phyloP scores from a whole-genome alignment of 2,113 vertebrate genomes.

The Stegastes partitus region DNA sequence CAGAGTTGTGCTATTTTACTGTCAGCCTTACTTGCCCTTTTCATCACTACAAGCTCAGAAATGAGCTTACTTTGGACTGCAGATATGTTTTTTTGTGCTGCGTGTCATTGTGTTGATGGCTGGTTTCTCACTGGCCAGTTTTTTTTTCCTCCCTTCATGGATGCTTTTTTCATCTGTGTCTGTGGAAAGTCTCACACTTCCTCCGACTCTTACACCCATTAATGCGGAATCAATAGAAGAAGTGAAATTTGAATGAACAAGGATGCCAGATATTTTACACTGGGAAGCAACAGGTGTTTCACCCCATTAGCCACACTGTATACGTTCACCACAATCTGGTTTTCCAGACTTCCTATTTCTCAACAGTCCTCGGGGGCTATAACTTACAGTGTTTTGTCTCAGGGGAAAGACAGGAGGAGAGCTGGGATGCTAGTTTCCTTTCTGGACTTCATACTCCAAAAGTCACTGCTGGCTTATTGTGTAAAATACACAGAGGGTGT shows the following conservation, averaged over 20 bases:
- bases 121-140: not conserved
- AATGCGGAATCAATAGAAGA: not conserved
- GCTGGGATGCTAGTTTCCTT: slow-evolving; percentile 40
- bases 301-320: slow-evolving; percentile 34
- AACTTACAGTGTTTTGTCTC: slow-evolving; percentile 31
- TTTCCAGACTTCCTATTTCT: slow-evolving; percentile 46
- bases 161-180: not conserved
- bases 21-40: not conserved
- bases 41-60: not conserved
- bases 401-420: slow-evolving; percentile 10
- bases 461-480: slow-evolving; percentile 22
- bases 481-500: slow-evolving; percentile 12
- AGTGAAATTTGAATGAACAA: not conserved
- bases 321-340: slow-evolving; percentile 31
- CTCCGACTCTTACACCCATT: not conserved
- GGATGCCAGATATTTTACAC: slow-evolving; percentile 4
- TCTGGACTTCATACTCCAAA: slow-evolving; percentile 32
- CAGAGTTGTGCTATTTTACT: too few species aligned
- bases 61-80: too few species aligned
- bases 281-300: slow-evolving; percentile 45
- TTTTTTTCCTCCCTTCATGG: not conserved
- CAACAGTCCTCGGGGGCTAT: slow-evolving; percentile 35
- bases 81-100: not conserved
- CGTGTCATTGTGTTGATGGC: not conserved
- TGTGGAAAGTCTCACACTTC: not conserved